A percentile compares a stretch with the other conserved stretches of the same genome.
These are phyloP conservation scores for Pachyrhynchus sulphureomaculatus DNA, from an alignment of 1,140 invertebrate species.

Conservation along the genomic window DNA sequence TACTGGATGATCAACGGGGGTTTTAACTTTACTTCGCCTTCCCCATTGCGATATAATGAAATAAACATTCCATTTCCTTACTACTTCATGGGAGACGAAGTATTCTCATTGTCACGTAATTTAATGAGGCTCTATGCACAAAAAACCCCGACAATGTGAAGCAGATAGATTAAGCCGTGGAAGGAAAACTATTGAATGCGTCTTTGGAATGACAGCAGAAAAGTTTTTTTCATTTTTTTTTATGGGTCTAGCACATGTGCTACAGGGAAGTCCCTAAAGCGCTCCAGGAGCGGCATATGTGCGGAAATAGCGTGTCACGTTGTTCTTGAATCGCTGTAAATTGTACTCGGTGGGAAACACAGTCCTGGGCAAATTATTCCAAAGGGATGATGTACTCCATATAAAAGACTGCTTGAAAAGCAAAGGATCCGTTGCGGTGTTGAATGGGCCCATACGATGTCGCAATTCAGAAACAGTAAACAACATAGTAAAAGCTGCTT, in stretches of 20 bases:
- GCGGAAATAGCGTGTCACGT: too few relatives aligned
- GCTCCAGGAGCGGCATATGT: too few relatives aligned
- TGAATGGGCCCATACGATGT: constrained; percentile 30
- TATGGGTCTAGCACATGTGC: too few relatives aligned
- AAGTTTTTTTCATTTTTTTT: too few relatives aligned
- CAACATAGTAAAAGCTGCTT: constrained; percentile 30
- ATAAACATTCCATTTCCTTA: constrained; percentile 10
- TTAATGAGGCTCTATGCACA: constrained; percentile 30
- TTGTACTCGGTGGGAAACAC: too few relatives aligned
- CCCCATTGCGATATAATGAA: constrained; percentile 17
- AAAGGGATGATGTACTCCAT: too few relatives aligned
- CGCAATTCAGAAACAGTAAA: constrained; percentile 22
- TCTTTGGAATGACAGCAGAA: constrained; percentile 33
- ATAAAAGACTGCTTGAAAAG: too few relatives aligned
- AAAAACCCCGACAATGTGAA: constrained; percentile 30
- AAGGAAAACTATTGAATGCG: constrained; percentile 26
- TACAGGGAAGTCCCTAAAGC: too few relatives aligned
- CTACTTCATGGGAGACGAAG: constrained; percentile 15
- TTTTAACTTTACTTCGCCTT: constrained; percentile 25
- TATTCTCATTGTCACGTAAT: constrained; percentile 21
- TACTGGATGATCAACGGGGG: constrained; percentile 10
- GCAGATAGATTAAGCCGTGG: constrained; percentile 22
- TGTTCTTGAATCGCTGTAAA: too few relatives aligned
- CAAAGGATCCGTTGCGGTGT: too few relatives aligned
- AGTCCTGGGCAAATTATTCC: too few relatives aligned